Base-by-base conservation (phyloP, 2,888 invertebrate genomes). In the Callinectes sapidus region DNA sequence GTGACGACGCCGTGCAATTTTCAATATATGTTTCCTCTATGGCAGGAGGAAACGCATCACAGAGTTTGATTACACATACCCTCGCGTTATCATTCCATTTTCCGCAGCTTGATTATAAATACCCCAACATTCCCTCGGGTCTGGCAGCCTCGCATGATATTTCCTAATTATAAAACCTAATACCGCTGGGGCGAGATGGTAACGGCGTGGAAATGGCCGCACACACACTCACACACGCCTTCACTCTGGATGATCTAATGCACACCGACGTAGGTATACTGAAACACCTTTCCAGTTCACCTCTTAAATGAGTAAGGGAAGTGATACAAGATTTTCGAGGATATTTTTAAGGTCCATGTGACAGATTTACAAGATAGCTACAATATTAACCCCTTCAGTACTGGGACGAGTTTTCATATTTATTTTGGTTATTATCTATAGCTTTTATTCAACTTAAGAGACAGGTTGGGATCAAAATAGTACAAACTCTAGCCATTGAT, bases 41-140 rank as follows among this genome's bases (percentile, higher is more conserved):
- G 81, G 81, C 16, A 35, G 35, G 81, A 35, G 81, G 81, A 32
- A 35, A 35, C 81, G 35, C 81, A 81, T 81, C 35, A 81, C 35
- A 35, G 35, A 35, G 81, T 81, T 81, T 81, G 81, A 81, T 81
- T 81, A 81, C 81, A 81, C 35, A 81, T 81, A 81, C 81, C 35
- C 81, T n/a, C 32, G 35, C 35, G 35, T 81, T 35, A 81, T 32
- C 81, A 81, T 35, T 81, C 81, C 81, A 81, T 81, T 81, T 81
- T 81, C 81, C 81, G 81, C 81, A 35, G 81, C 81, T 81, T 81
- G 81, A 81, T 81, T 81, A 81, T 81, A 81, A 81, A 81, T 81
- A 81, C 35, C 81, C 16, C 35, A 81, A 81, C 81, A 81, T 81
- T 81, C 81, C 32, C 81, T 81, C 81, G 35, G 81, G 81, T 28